Evolutionary conservation across 2,113 vertebrate species (phyloP).

Genomic region (Epinephelus lanceolatus): DNA sequence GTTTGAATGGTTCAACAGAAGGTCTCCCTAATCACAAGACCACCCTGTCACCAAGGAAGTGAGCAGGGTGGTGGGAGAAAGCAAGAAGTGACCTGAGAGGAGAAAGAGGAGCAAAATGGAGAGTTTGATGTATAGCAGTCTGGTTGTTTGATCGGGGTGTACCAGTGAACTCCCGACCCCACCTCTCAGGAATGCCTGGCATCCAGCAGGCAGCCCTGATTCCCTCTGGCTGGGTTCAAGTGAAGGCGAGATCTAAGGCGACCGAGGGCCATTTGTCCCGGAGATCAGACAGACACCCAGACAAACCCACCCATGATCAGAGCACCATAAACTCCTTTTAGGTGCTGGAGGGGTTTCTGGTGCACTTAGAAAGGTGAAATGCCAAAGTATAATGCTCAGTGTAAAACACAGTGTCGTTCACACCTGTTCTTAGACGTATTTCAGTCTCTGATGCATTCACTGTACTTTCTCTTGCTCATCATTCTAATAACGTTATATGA

Average conservation of each 20-base stretch:
- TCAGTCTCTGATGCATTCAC: not conserved
- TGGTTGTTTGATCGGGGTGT: slow-evolving; percentile 30
- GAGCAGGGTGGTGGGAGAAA: not conserved
- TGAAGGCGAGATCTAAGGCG: slow-evolving; percentile 32
- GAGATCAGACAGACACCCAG: slow-evolving; percentile 33
- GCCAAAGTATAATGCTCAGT: not conserved
- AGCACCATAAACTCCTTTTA: slow-evolving; percentile 32
- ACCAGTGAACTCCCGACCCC: slow-evolving; percentile 42
- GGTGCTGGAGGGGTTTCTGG: not conserved
- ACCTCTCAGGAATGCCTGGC: slow-evolving; percentile 70
- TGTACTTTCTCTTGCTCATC: not conserved
- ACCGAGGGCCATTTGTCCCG: slow-evolving; percentile 16
- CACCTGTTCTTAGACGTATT: not conserved
- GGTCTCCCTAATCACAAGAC: slow-evolving; percentile 4
- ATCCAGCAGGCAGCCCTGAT: slow-evolving; percentile 49
- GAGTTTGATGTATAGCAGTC: not conserved
- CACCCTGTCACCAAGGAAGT: not conserved
- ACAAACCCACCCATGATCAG: slow-evolving; percentile 18
- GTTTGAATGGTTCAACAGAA: slow-evolving; percentile 24
- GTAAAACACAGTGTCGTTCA: not conserved
- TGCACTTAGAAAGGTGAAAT: slow-evolving; percentile 12
- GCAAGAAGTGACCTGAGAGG: not conserved
- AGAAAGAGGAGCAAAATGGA: not conserved
- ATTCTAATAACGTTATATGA: not conserved
- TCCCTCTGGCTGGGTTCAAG: slow-evolving; percentile 34